Evolutionary conservation across 1,140 invertebrate genomes (phyloP).

Genomic region (Belonocnema kinseyi): DNA sequence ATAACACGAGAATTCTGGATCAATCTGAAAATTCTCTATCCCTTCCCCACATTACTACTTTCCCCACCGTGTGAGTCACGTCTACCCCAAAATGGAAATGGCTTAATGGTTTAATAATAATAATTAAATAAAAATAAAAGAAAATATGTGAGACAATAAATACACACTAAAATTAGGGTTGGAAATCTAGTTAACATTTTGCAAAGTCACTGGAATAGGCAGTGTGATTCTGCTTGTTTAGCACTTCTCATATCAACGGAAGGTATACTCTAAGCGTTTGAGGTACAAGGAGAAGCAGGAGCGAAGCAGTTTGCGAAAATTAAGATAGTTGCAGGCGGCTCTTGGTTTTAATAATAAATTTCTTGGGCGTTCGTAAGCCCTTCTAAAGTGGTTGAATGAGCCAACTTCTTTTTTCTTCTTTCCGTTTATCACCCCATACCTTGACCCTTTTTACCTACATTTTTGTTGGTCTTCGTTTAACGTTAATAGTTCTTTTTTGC

Average conservation of each 20-base stretch:
- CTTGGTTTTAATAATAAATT: slow-evolving; percentile 62
- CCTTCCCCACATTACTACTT: no score
- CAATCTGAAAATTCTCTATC: no score
- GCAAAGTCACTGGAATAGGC: neutral
- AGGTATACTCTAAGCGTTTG: slow-evolving; percentile 25
- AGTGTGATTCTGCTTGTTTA: slow-evolving; percentile 21
- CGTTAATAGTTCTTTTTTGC: slow-evolving; percentile 30
- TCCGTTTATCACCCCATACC: slow-evolving; percentile 26
- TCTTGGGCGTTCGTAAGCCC: slow-evolving; percentile 36
- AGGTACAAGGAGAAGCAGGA: slow-evolving; percentile 27
- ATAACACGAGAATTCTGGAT: no score
- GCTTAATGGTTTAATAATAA: no score
- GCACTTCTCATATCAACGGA: neutral
- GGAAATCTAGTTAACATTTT: slow-evolving; percentile 22
- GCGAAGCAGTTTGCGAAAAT: slow-evolving; percentile 53
- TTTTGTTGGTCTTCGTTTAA: slow-evolving; percentile 39
- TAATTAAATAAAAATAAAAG: no score
- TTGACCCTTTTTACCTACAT: slow-evolving; percentile 30
- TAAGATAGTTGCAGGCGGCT: slow-evolving; percentile 53
- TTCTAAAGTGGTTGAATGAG: slow-evolving; percentile 44
- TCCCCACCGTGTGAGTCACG: no score
- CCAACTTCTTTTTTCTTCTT: slow-evolving; percentile 36
- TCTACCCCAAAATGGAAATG: no score
- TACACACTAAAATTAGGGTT: neutral
- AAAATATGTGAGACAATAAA: neutral